Percentiles rank a stretch among this genome's conserved stretches.
Evolutionary conservation across 2,113 vertebrate species (phyloP).

Genomic region (Lepus europaeus): DNA sequence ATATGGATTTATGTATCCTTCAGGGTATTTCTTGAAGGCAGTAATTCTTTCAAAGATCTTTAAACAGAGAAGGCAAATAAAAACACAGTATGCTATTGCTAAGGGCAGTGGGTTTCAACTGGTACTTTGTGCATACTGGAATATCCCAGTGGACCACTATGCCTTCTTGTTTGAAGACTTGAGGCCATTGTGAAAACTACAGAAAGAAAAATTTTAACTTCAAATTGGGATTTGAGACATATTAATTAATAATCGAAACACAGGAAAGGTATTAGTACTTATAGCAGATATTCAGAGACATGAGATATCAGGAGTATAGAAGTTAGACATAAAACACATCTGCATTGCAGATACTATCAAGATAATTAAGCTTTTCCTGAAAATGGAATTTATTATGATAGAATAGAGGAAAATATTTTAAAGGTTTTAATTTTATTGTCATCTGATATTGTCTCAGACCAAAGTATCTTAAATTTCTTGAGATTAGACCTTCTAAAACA

Average conservation of each 20-base stretch:
- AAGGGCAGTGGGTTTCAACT: background rate
- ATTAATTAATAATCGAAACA: background rate
- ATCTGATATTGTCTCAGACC: background rate
- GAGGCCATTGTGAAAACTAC: background rate
- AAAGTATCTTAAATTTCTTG: background rate
- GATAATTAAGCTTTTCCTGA: background rate
- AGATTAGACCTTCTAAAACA: background rate
- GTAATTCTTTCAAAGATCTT: background rate
- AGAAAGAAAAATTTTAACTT: background rate
- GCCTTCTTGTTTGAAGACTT: background rate
- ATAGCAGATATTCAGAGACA: background rate
- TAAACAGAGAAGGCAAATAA: background rate
- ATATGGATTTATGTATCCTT: background rate
- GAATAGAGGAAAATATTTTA: background rate
- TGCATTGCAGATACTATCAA: background rate
- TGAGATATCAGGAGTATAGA: background rate
- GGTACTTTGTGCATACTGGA: background rate
- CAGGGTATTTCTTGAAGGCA: background rate
- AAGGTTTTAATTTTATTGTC: background rate
- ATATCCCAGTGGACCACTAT: background rate
- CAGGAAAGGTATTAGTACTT: background rate
- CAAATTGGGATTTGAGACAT: background rate
- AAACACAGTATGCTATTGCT: background rate
- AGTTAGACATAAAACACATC: background rate
- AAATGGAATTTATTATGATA: background rate